Percentiles rank a stretch among this genome's conserved stretches.
These are phyloP conservation scores for Platanista minor DNA, from an alignment of 2,113 vertebrate genomes.

Conservation along the genomic window DNA sequence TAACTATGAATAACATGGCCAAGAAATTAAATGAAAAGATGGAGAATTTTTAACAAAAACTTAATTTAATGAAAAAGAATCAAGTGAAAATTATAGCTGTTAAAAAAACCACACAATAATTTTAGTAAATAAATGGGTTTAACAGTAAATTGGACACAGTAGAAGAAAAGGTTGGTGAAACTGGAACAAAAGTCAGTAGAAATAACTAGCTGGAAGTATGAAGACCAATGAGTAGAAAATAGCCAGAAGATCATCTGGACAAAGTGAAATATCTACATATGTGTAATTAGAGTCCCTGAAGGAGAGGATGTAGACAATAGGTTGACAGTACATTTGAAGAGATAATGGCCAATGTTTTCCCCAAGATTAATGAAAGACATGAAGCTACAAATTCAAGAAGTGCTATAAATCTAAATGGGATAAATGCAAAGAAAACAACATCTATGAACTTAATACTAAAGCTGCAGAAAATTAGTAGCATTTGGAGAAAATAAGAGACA, in stretches of 20 bases:
- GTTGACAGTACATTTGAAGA: background rate
- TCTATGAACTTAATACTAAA: background rate
- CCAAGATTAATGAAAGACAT: background rate
- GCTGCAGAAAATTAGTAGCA: background rate
- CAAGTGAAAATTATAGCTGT: background rate
- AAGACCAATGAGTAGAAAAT: background rate
- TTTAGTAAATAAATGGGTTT: background rate
- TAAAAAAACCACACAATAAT: background rate
- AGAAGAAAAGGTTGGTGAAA: background rate
- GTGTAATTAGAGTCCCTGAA: background rate
- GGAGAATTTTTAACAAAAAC: background rate
- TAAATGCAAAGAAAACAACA: background rate
- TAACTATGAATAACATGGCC: background rate
- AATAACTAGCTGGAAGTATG: background rate
- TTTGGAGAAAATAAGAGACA: background rate
- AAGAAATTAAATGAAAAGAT: background rate
- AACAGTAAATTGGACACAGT: background rate
- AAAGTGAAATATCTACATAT: background rate
- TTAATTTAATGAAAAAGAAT: background rate
- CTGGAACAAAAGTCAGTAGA: background rate
- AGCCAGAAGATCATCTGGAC: background rate
- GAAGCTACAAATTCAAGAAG: background rate
- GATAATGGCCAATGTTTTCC: background rate
- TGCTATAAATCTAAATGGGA: background rate
- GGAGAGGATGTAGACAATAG: background rate